Conservation (phyloP, 64 coral and sea anemone genomes). For the Montipora sp. region DNA sequence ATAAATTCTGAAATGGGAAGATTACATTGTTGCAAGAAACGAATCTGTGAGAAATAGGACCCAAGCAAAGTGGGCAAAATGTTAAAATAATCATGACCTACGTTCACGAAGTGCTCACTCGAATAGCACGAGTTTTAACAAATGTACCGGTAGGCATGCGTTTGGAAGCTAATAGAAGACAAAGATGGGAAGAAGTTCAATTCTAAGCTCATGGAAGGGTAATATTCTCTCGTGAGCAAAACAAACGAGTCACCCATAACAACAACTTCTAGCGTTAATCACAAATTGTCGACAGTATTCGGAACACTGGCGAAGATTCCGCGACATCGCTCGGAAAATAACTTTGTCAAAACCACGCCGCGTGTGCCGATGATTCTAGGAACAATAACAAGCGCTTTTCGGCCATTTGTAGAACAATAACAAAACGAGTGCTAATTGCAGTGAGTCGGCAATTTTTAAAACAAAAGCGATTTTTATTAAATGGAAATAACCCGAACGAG, state of each 20-base stretch:
- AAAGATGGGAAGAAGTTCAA: neutral
- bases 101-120: too few relatives aligned
- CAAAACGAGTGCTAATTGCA: neutral
- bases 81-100: too few relatives aligned
- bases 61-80: too few relatives aligned
- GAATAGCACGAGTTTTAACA: too few relatives aligned
- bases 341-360: too few relatives aligned
- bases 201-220: neutral
- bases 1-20: too few relatives aligned
- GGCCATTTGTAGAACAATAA: neutral
- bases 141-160: neutral
- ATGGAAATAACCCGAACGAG: too few relatives aligned
- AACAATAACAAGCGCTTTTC: neutral
- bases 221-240: neutral
- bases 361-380: neutral
- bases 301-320: neutral
- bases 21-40: too few relatives aligned
- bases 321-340: neutral
- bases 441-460: neutral
- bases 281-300: neutral
- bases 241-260: neutral
- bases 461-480: too few relatives aligned
- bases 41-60: too few relatives aligned
- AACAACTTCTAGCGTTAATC: neutral
- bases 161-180: too few relatives aligned